A percentile compares a stretch with the other conserved stretches of the same genome.
Evolutionary conservation across 1,140 invertebrate species (phyloP).

Genomic region (Lineus longissimus): DNA sequence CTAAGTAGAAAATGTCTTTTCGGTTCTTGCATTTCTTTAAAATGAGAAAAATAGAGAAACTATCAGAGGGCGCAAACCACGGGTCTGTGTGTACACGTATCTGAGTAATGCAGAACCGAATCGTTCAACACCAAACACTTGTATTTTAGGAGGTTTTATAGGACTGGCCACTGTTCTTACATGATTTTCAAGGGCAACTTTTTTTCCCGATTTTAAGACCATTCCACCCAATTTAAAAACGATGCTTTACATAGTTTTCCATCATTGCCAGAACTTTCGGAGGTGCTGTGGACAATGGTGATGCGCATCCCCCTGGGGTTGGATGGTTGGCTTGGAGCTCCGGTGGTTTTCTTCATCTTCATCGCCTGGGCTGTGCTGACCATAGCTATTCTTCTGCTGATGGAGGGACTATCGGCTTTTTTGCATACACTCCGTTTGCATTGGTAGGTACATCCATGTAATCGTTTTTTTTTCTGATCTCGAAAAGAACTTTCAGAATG

Average conservation of each 20-base stretch:
- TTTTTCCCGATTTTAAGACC: too few relatives aligned
- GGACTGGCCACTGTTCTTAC: too few relatives aligned
- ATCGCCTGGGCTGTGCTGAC: conserved; percentile 81
- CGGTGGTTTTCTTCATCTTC: conserved; percentile 75
- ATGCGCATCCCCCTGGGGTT: conserved; percentile 68
- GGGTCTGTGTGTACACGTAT: too few relatives aligned
- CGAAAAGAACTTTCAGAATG: neutral
- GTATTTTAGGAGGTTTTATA: too few relatives aligned
- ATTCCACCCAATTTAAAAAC: too few relatives aligned
- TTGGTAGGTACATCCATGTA: too few relatives aligned
- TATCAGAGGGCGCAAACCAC: too few relatives aligned
- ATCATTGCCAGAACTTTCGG: conserved; percentile 78
- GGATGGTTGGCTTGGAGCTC: conserved; percentile 59
- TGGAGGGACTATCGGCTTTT: conserved; percentile 98
- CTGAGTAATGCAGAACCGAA: too few relatives aligned
- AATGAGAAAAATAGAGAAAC: too few relatives aligned
- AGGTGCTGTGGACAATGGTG: conserved; percentile 97
- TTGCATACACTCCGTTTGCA: conserved; percentile 96
- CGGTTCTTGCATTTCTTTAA: neutral
- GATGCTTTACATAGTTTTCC: neutral
- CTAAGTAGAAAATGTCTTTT: conserved; percentile 6
- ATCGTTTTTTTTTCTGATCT: conserved; percentile 25
- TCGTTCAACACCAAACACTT: too few relatives aligned
- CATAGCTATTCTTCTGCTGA: conserved; percentile 81
- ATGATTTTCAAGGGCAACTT: too few relatives aligned